Evolutionary conservation across 2,888 invertebrate genomes (phyloP).

Genomic region (Coelopa pilipes): DNA sequence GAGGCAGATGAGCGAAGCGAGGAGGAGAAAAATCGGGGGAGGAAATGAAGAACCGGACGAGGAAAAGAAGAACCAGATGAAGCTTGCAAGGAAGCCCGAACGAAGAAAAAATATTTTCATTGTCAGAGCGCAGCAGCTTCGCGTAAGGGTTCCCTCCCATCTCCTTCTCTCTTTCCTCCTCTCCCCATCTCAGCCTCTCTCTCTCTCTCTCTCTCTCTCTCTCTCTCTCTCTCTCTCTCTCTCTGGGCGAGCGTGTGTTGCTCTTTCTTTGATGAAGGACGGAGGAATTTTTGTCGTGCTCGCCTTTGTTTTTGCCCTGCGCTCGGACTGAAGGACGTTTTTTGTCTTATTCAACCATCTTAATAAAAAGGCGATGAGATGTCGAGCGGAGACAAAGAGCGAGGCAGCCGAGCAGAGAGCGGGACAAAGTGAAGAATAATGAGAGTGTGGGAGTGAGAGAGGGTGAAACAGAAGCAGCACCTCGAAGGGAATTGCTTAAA

Average conservation of each 20-base stretch:
- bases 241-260: too few relatives aligned
- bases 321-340: slow-evolving; percentile 35
- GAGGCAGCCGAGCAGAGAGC: not conserved
- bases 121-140: slow-evolving; percentile 25
- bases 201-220: not conserved
- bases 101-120: slow-evolving; percentile 36
- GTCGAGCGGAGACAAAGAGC: not conserved
- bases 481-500: slow-evolving; percentile 16
- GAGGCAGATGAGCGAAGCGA: too few relatives aligned
- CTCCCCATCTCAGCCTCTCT: not conserved
- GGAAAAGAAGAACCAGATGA: too few relatives aligned
- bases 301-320: not conserved
- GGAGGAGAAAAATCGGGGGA: too few relatives aligned
- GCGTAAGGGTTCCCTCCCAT: not conserved
- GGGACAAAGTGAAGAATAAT: not conserved
- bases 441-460: not conserved
- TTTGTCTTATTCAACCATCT: slow-evolving; percentile 39
- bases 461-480: not conserved
- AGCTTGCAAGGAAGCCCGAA: too few relatives aligned
- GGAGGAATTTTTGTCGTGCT: not conserved
- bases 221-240: not conserved
- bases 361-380: slow-evolving; percentile 19
- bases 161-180: not conserved
- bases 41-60: too few relatives aligned
- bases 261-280: not conserved